These are phyloP conservation scores for Heterotis niloticus DNA, from an alignment of 2,113 vertebrate species.

Conservation along the genomic window DNA sequence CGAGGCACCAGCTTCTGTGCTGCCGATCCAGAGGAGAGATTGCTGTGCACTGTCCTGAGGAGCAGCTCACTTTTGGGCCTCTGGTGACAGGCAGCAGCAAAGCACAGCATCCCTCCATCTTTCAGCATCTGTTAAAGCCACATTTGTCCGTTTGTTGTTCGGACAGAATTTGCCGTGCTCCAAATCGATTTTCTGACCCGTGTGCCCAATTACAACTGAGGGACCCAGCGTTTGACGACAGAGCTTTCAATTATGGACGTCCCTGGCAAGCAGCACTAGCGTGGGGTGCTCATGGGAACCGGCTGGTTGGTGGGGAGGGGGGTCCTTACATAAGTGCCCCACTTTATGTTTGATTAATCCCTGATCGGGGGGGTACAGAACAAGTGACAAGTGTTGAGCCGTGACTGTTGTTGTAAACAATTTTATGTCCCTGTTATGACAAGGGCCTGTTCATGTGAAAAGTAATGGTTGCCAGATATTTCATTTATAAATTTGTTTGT, in stretches of 20 bases:
- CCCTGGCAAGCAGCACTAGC: neutral
- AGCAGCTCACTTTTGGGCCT: neutral
- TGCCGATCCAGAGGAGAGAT: neutral
- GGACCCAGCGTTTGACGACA: neutral
- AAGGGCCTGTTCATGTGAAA: neutral
- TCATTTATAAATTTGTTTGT: neutral
- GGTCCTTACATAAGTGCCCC: neutral
- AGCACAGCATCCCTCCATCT: neutral
- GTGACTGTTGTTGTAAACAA: neutral
- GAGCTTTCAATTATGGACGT: constrained; percentile 19
- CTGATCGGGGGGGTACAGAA: neutral
- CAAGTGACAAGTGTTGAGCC: neutral
- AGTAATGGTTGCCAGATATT: too few species aligned
- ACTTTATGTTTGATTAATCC: neutral
- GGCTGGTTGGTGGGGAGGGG: neutral
- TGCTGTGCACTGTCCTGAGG: neutral
- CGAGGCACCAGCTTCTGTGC: neutral
- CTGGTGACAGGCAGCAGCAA: neutral
- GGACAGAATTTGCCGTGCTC: neutral
- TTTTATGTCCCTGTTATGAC: neutral
- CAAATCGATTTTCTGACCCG: constrained; percentile 13
- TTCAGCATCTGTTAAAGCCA: neutral
- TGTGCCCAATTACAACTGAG: constrained; percentile 7
- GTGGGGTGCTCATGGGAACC: neutral
- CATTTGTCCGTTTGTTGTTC: too few species aligned